Percentiles rank a stretch among this genome's conserved stretches.
These are phyloP conservation scores for Tursiops truncatus DNA, from an alignment of 2,113 vertebrate genomes.

Conservation along the genomic window DNA sequence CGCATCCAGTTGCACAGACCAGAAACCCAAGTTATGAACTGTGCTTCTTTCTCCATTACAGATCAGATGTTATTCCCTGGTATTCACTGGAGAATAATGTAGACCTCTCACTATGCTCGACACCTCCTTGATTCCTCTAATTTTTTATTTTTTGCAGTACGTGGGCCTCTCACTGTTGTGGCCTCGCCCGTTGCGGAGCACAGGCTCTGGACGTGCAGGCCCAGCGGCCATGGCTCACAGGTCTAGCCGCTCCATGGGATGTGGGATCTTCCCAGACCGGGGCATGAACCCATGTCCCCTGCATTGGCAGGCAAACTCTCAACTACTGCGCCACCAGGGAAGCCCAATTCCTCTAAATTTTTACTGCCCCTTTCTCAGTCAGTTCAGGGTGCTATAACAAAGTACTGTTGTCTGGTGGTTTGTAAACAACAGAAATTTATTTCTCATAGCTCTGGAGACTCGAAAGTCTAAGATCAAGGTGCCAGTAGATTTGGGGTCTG, in stretches of 20 bases:
- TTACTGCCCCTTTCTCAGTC: not conserved
- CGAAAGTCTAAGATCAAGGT: not conserved
- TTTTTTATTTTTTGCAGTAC: not conserved
- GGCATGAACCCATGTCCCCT: too few species aligned
- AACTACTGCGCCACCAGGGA: too few species aligned
- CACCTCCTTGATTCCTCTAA: not conserved
- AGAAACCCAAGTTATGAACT: not conserved
- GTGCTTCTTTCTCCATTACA: not conserved
- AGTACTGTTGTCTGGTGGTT: not conserved
- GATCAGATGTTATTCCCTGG: not conserved
- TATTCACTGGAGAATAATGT: not conserved
- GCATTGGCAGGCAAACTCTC: too few species aligned
- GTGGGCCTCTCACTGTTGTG: too few species aligned
- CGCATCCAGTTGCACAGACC: not conserved
- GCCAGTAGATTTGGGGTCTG: not conserved
- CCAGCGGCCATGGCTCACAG: too few species aligned
- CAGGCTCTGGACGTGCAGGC: too few species aligned
- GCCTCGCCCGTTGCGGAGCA: too few species aligned
- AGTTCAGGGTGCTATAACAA: not conserved
- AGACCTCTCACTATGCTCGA: not conserved
- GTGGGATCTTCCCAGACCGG: too few species aligned
- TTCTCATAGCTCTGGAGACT: too few species aligned
- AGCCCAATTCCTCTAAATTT: not conserved
- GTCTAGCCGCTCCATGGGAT: too few species aligned
- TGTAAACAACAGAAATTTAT: not conserved